phyloP scores from a whole-genome alignment of 30 jellyfish, hydroid and myxozoan genomes.

The Aurelia coerulea region DNA sequence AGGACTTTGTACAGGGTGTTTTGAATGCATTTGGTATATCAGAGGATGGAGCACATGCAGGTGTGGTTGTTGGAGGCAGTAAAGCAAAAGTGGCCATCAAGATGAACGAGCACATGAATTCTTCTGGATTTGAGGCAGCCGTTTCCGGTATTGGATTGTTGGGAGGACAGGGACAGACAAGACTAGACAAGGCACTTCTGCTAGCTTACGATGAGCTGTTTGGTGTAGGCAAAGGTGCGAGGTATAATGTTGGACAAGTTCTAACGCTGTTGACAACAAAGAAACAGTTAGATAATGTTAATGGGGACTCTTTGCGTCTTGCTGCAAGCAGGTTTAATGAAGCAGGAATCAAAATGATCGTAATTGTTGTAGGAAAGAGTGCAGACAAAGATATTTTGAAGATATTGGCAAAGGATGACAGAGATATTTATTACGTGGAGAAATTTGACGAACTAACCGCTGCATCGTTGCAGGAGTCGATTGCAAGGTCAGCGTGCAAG shows the following conservation, averaged over 20 bases:
- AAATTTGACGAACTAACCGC: constrained; percentile 21
- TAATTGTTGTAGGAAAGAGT: constrained; percentile 41
- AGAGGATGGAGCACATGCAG: constrained; percentile 37
- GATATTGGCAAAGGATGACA: not conserved
- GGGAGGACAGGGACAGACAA: constrained; percentile 43
- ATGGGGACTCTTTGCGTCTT: constrained; percentile 20
- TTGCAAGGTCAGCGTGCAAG: constrained; percentile 40
- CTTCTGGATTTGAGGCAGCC: constrained; percentile 28
- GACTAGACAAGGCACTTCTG: constrained; percentile 77
- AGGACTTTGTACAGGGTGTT: constrained; percentile 57
- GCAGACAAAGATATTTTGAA: constrained; percentile 17
- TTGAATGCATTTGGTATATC: constrained; percentile 63
- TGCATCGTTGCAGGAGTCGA: not conserved
- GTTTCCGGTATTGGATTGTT: constrained; percentile 1
- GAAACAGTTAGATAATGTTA: constrained; percentile 12
- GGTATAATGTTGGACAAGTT: constrained; percentile 51
- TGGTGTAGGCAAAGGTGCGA: constrained; percentile 63
- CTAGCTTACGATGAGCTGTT: constrained; percentile 62
- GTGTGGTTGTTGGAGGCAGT: constrained; percentile 35
- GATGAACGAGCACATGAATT: constrained; percentile 19
- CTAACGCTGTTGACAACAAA: constrained; percentile 54
- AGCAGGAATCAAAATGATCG: constrained; percentile 58
- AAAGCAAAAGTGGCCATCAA: constrained; percentile 12
- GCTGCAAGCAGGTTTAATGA: constrained; percentile 43
- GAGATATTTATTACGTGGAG: constrained; percentile 41